Evolutionary conservation across 2,797 vertebrate species (phyloP).

Genomic region (Champsocephalus gunnari): DNA sequence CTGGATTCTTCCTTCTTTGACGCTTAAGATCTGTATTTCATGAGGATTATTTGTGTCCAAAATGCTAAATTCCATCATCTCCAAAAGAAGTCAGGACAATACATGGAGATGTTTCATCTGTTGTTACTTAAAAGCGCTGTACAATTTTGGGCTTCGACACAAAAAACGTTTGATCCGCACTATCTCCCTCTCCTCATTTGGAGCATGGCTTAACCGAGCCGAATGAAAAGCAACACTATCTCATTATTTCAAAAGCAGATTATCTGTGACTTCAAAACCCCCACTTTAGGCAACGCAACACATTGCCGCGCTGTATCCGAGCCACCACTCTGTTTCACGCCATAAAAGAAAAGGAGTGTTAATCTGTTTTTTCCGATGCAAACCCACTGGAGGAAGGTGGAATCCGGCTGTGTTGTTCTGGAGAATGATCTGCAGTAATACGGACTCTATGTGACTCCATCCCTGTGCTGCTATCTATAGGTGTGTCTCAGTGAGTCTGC

Average conservation of each 20-base stretch:
- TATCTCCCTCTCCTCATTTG: conserved; percentile 70
- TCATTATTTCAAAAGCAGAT: conserved; percentile 82
- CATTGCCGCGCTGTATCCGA: conserved; percentile 62
- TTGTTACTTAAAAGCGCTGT: conserved; percentile 67
- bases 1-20: conserved; percentile 38
- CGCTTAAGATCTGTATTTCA: conserved; percentile 56
- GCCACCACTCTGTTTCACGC: conserved; percentile 61
- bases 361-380: conserved; percentile 65
- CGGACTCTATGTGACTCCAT: conserved; percentile 35
- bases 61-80: conserved; percentile 64
- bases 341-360: conserved; percentile 60
- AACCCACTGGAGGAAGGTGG: conserved; percentile 71
- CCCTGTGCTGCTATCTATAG: conserved; percentile 25
- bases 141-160: conserved; percentile 62
- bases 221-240: conserved; percentile 78
- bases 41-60: conserved; percentile 56
- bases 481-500: conserved; percentile 29
- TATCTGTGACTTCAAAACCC: conserved; percentile 79
- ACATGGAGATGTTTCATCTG: conserved; percentile 51
- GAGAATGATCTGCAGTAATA: conserved; percentile 39
- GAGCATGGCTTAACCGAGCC: conserved; percentile 68
- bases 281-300: conserved; percentile 76
- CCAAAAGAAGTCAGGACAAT: conserved; percentile 63
- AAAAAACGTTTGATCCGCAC: conserved; percentile 65
- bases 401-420: conserved; percentile 55